Conservation (phyloP, 92 coral and sea anemone species). For the Diadumene lineata region DNA sequence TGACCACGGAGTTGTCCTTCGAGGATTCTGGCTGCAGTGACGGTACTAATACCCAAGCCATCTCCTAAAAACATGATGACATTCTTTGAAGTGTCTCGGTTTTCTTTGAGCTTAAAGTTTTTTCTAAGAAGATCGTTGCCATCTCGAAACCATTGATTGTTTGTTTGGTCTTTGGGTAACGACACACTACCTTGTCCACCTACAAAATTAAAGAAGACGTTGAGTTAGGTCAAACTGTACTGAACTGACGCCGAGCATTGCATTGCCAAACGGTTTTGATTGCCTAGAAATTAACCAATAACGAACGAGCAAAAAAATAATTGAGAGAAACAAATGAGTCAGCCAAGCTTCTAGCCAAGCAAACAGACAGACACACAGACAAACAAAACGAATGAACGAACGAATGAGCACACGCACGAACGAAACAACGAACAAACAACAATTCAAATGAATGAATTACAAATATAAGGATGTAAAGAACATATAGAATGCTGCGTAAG, state of each 20-base stretch:
- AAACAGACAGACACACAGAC: background rate
- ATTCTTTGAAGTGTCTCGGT: slow-evolving; percentile 80
- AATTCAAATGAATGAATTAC: background rate
- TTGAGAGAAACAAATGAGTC: background rate
- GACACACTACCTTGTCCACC: slow-evolving; percentile 9
- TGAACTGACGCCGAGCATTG: no score
- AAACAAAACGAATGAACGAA: background rate
- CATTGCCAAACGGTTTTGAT: no score
- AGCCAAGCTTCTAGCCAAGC: background rate
- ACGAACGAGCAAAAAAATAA: background rate
- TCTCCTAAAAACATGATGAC: slow-evolving; percentile 83
- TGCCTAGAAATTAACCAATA: background rate
- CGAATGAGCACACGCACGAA: background rate
- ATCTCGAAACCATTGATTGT: slow-evolving; percentile 78
- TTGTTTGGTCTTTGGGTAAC: slow-evolving; percentile 49
- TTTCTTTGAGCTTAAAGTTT: slow-evolving; percentile 62
- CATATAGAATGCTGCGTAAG: no score
- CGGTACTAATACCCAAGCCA: slow-evolving; percentile 77
- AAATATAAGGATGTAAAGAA: no score
- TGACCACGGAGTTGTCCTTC: slow-evolving; percentile 69
- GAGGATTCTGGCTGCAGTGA: slow-evolving; percentile 71
- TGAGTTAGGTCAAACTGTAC: background rate
- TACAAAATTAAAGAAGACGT: background rate
- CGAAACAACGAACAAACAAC: background rate
- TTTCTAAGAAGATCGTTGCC: slow-evolving; percentile 66